Conservation (phyloP, 2,113 vertebrate genomes). For the Menidia beryllina region DNA sequence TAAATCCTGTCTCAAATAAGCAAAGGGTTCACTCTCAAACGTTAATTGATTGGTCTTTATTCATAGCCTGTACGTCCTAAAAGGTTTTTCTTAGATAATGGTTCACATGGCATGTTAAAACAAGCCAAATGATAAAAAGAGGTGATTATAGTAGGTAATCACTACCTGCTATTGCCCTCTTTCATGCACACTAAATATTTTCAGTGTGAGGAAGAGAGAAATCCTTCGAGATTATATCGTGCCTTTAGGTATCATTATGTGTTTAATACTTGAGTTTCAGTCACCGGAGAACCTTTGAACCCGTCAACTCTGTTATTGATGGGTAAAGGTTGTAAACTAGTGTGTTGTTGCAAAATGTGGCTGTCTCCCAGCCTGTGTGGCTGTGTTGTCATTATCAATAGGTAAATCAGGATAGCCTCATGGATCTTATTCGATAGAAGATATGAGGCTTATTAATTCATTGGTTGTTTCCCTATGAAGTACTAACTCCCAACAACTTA, state of each 20-base stretch:
- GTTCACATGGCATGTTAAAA: background rate
- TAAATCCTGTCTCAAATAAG: background rate
- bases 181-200: background rate
- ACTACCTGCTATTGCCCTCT: too few species aligned
- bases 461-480: background rate
- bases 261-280: background rate
- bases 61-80: too few species aligned
- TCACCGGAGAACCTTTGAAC: conserved; percentile 12
- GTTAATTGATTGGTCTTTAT: too few species aligned
- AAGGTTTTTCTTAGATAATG: background rate
- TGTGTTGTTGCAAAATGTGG: background rate
- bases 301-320: background rate
- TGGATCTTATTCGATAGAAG: background rate
- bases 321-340: background rate
- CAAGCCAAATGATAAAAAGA: background rate
- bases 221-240: background rate
- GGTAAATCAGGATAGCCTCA: background rate
- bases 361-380: background rate
- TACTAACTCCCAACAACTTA: background rate
- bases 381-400: background rate
- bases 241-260: background rate
- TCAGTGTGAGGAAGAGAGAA: background rate
- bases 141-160: too few species aligned
- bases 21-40: background rate
- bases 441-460: too few species aligned